Evolutionary conservation across 2,113 vertebrate species (phyloP), one percentile per base, ranked within the genome.

Genomic region (Lota lota): DNA sequence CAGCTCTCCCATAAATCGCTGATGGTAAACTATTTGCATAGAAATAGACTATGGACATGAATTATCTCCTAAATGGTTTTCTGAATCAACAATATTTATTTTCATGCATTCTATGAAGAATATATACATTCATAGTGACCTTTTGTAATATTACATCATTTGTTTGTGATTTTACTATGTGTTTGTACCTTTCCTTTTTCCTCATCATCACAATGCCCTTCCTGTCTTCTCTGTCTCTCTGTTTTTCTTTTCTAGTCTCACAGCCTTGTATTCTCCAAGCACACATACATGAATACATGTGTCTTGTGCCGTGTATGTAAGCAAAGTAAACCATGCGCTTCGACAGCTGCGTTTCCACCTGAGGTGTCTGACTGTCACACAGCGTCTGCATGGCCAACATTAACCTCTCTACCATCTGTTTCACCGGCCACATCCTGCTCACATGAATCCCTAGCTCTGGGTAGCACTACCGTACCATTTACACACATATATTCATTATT

Each of bases 361-460:
- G 67, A 73, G 75, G 83, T 83, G 79, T 70, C 65, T 73, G 72
- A 54, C 79, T 85, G 83, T 85, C 84, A 76, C 67, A 66, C 71
- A 20, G 6, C 20, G 54, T 64, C 62, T 70, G 70, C 64, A 66
- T 82, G 69, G 67, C 62, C 72, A 79, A 70, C 70, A 79, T 83
- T 75, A 90, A 88, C 87, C 86, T 86, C 76, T 77, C 63, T 63
- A 72, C 79, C 81, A 79, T 87, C 81, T 90, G 83, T 72, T 83
- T 79, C 76, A 75, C 63, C 61, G 58, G 7, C 19, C 33, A 14
- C 20, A 17, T 56, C 65, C 71, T 63, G 63, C 51, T 66, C 63
- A 69, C 40, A 67, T 61, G 78, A 74, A 75, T 76, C 63, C 76
- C 61, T 62, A 59, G 56, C 76, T 80, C 78, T 85, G 75, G 86